These are phyloP conservation scores for Sphinx pinastri DNA, from an alignment of 2,888 invertebrate genomes.

Conservation along the genomic window DNA sequence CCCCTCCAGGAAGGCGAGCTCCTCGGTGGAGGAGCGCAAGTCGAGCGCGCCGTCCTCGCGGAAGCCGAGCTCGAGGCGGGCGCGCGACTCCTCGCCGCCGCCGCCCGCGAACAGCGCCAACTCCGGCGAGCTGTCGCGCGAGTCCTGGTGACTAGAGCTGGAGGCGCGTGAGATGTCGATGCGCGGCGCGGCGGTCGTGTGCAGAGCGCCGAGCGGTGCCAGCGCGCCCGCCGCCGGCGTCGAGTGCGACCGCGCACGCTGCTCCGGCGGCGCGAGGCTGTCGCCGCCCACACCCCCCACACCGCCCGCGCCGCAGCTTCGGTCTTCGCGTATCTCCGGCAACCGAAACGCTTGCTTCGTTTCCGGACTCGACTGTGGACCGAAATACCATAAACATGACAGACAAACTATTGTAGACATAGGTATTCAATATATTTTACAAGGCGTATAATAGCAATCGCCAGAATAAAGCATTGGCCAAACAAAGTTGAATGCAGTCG, in stretches of 20 bases:
- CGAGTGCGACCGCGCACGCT: conserved; percentile 72
- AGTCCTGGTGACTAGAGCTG: conserved; percentile 94
- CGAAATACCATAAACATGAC: conserved; percentile 43
- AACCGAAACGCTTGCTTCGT: conserved; percentile 82
- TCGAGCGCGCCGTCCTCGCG: conserved; percentile 93
- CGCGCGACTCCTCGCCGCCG: conserved; percentile 51
- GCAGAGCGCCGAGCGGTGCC: conserved; percentile 54
- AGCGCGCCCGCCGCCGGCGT: conserved; percentile 67
- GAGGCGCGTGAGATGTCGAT: conserved; percentile 96
- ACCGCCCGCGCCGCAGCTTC: conserved; percentile 32
- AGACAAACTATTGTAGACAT: neutral
- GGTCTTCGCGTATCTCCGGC: conserved; percentile 77
- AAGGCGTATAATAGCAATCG: neutral
- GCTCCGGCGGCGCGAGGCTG: conserved; percentile 59
- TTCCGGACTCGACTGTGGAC: conserved; percentile 84
- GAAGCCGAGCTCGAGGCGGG: conserved; percentile 81
- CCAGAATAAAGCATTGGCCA: no score
- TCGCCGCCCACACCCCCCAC: conserved; percentile 46
- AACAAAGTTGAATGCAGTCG: no score
- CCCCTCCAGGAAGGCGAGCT: conserved; percentile 91
- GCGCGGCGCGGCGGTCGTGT: conserved; percentile 90
- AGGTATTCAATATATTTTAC: neutral
- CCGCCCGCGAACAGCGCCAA: conserved; percentile 89
- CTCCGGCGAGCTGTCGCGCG: conserved; percentile 93
- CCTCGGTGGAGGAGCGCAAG: conserved; percentile 93